Evolutionary conservation across 2,113 vertebrate genomes (phyloP).

Genomic region (Marmota flaviventris): DNA sequence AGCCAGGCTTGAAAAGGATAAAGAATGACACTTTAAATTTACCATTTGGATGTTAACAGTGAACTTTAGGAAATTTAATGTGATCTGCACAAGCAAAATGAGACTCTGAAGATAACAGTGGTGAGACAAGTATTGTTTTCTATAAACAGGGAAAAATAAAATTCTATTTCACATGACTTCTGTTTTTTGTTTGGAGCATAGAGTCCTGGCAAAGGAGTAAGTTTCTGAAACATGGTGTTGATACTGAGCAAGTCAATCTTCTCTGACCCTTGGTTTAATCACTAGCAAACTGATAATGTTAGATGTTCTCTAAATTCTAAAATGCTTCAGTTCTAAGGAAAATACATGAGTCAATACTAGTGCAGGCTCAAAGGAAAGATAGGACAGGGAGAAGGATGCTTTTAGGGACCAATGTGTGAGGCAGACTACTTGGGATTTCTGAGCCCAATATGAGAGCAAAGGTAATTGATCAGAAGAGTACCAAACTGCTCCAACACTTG

Average conservation of each 20-base stretch:
- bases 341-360: rapidly evolving
- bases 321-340: neutral
- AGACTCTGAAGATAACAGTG: neutral
- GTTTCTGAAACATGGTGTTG: neutral
- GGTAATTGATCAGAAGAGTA: neutral
- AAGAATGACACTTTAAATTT: neutral
- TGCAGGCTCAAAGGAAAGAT: neutral
- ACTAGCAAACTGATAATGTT: neutral
- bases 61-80: neutral
- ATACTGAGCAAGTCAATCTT: neutral
- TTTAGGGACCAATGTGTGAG: neutral
- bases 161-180: neutral
- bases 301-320: neutral
- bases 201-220: neutral
- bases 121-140: no score
- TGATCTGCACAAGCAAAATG: neutral
- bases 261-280: neutral
- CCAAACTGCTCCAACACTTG: neutral
- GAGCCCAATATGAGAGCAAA: neutral
- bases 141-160: no score
- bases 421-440: neutral
- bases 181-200: neutral
- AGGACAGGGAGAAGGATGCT: neutral
- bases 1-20: neutral
- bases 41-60: neutral